Evolutionary conservation across 2,888 invertebrate species (phyloP).

Genomic region (Sphaeridia pumilis): DNA sequence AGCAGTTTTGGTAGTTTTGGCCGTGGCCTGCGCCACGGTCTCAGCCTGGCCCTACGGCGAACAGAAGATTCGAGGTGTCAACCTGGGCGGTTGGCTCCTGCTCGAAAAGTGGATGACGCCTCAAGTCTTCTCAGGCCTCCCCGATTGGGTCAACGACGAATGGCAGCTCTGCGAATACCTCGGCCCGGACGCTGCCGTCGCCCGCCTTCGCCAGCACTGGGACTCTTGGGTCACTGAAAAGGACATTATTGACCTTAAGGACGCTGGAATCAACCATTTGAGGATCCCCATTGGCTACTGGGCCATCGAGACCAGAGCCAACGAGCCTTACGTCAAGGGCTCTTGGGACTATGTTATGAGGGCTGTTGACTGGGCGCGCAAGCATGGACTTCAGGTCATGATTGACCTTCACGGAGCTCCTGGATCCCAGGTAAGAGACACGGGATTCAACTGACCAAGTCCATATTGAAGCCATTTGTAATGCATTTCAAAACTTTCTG

Average conservation of each 20-base stretch:
- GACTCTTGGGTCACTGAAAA: slow-evolving; percentile 31
- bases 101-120: slow-evolving; percentile 32
- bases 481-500: no score
- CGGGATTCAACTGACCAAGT: neutral
- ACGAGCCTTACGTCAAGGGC: slow-evolving; percentile 30
- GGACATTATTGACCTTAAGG: slow-evolving; percentile 27
- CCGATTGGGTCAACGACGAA: slow-evolving; percentile 26
- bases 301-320: slow-evolving; percentile 30
- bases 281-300: slow-evolving; percentile 34
- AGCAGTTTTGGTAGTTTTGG: neutral
- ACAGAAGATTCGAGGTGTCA: slow-evolving; percentile 25
- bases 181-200: slow-evolving; percentile 22
- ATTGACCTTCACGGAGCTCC: slow-evolving; percentile 35
- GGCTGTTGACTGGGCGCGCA: slow-evolving; percentile 29
- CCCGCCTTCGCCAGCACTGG: slow-evolving; percentile 27
- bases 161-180: slow-evolving; percentile 20
- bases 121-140: slow-evolving; percentile 15
- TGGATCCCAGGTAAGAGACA: slow-evolving; percentile 24
- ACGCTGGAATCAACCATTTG: slow-evolving; percentile 32
- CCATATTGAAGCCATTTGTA: neutral
- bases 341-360: slow-evolving; percentile 30
- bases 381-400: slow-evolving; percentile 31
- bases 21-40: neutral
- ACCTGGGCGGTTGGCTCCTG: slow-evolving; percentile 31
- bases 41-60: slow-evolving; percentile 17